Conservation (phyloP, 2,113 vertebrate species). For the Hippoglossus stenolepis region DNA sequence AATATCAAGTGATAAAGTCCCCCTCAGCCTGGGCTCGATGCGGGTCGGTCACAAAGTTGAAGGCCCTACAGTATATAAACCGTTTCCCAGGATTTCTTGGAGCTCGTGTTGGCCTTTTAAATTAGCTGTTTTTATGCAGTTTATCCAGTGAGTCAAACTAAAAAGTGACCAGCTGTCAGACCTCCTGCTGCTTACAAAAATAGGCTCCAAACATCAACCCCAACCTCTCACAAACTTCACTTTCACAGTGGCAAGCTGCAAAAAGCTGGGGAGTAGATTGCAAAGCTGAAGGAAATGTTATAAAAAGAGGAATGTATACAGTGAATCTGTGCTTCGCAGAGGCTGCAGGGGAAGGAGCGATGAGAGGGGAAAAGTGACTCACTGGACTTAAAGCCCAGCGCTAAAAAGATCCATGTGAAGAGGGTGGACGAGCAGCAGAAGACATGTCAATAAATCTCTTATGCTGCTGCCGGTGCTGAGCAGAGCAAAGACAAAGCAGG, state of each 20-base stretch:
- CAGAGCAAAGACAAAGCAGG: no score
- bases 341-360: no score
- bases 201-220: constrained; percentile 17
- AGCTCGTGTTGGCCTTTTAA: constrained; percentile 1
- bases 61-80: not conserved
- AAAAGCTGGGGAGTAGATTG: constrained; percentile 1
- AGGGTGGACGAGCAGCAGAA: no score
- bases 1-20: not conserved
- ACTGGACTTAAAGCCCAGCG: no score
- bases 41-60: no score
- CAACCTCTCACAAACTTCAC: not conserved
- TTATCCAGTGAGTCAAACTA: not conserved
- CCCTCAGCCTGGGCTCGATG: no score
- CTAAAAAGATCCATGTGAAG: no score
- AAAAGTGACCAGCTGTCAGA: constrained; percentile 28
- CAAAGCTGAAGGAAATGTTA: constrained; percentile 7
- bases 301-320: constrained; percentile 34
- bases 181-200: not conserved
- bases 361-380: no score
- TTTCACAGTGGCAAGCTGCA: not conserved
- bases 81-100: not conserved
- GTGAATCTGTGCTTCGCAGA: constrained; percentile 16
- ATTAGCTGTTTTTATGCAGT: constrained; percentile 4
- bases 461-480: no score
- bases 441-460: no score